phyloP scores from a whole-genome alignment of 2,113 vertebrate species.

The Prionailurus viverrinus region DNA sequence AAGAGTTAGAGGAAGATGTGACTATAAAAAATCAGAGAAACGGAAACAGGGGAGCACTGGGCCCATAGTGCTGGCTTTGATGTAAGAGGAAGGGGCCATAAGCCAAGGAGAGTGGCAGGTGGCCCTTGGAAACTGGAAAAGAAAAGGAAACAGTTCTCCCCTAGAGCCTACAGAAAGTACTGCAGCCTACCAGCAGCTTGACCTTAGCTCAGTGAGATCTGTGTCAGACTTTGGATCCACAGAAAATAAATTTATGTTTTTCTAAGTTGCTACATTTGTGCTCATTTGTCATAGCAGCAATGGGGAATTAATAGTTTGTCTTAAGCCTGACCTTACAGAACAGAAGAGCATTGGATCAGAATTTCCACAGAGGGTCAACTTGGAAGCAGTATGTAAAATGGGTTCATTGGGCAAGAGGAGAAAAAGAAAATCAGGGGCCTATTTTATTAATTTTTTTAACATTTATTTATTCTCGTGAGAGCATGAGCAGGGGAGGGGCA shows the following conservation, averaged over 20 bases:
- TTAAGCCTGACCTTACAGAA: background rate
- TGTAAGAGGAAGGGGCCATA: background rate
- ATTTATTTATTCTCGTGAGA: too few relatives aligned
- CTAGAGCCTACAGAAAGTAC: background rate
- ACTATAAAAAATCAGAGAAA: background rate
- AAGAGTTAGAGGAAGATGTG: background rate
- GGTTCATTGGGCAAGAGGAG: background rate
- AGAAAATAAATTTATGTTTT: background rate
- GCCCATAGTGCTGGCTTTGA: background rate
- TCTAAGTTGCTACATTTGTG: background rate
- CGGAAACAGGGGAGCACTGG: background rate
- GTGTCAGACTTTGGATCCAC: background rate
- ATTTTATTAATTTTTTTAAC: too few relatives aligned
- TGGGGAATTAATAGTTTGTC: background rate
- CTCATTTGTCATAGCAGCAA: background rate
- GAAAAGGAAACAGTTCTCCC: background rate
- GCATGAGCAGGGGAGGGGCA: background rate
- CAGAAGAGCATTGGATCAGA: background rate
- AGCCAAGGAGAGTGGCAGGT: background rate
- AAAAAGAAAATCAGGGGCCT: background rate
- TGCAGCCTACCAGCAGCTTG: fast-evolving
- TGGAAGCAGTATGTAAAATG: background rate
- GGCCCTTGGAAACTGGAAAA: background rate
- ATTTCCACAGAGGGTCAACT: background rate
- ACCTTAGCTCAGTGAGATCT: background rate